Evolutionary conservation across 2,797 vertebrate genomes (phyloP).

Genomic region (Valencia hispanica): DNA sequence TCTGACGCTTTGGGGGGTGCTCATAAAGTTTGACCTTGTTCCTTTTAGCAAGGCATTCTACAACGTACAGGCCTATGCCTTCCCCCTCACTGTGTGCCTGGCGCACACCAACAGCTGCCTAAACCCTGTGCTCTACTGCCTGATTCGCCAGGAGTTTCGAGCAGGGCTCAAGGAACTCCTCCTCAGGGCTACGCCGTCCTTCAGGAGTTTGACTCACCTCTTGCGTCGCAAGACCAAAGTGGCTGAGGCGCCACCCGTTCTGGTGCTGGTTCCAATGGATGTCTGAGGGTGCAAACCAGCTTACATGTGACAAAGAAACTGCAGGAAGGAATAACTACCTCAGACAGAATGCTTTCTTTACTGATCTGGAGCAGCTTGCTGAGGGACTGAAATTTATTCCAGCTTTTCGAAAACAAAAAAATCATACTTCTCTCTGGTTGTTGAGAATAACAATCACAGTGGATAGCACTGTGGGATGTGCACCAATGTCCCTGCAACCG

Average conservation of each 20-base stretch:
- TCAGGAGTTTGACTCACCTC: constrained; percentile 72
- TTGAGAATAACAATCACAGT: constrained; percentile 41
- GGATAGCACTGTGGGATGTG: constrained; percentile 46
- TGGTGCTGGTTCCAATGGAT: constrained; percentile 82
- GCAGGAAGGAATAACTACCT: constrained; percentile 2
- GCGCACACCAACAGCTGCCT: constrained; percentile 87
- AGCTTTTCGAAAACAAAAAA: constrained; percentile 13
- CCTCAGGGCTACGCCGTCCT: constrained; percentile 74
- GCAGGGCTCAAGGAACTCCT: constrained; percentile 82
- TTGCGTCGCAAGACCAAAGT: constrained; percentile 78
- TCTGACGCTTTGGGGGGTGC: constrained; percentile 83
- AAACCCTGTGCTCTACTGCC: constrained; percentile 85
- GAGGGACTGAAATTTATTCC: constrained; percentile 7
- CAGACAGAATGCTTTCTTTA: neutral
- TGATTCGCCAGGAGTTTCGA: constrained; percentile 81
- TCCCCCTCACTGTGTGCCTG: constrained; percentile 84
- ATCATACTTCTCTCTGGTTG: constrained; percentile 39
- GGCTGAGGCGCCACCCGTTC: constrained; percentile 76
- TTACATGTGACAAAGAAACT: neutral
- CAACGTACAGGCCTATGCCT: constrained; percentile 82
- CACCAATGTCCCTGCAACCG: constrained; percentile 47
- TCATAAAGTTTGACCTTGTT: constrained; percentile 85
- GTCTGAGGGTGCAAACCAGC: constrained; percentile 48
- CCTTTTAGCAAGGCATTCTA: constrained; percentile 85
- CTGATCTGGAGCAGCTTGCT: constrained; percentile 19